Base-by-base conservation (phyloP, 2,888 invertebrate genomes). In the Phyllotreta striolata region DNA sequence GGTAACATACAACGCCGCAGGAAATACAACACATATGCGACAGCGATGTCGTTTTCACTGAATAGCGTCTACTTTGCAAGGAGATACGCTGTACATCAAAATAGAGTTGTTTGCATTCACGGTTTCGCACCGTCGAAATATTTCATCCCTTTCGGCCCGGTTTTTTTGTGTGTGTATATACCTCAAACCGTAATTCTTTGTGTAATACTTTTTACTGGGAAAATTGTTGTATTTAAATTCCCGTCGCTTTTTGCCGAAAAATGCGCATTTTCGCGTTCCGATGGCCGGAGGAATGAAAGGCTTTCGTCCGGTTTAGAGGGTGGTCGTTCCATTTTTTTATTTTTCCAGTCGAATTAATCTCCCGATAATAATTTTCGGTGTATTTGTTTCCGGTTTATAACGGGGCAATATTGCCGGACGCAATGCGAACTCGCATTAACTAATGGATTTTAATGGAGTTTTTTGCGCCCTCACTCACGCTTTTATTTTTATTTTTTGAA, bases 71-170 rank as follows among this genome's bases (percentile, higher is more conserved):
- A 69, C 64, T 64, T 67, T 67, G 63, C 66, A 58, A 66, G 65
- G 61, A 63, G 61, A 66, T 62, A 66, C 68, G 67, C 63, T 60
- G 56, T 55, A 66, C 69, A 68, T 70, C 69, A 66, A 65, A 70
- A 70, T 68, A 56, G 66, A 63, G 67, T 68, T 70, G 64, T 66
- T 67, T 67, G 68, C 64, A 70, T 70, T 70, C 67, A 68, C 63
- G 61, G 66, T 67, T 62, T 63, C 66, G 43, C 67, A 58, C 64
- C 62, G 66, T 47, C 63, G 63, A 65, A 65, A 70, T 70, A 68
- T 70, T 69, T 70, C 66, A 69, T 67, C 66, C 55, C 62, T 61
- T 64, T 61, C 62, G 57, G 59, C 62, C 64, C 60, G 66, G 65
- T 62, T 24, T 24, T 24, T 24, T 24, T 24, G 24, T 24, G 24